Base-by-base conservation (phyloP, 2,888 invertebrate genomes). In the Cybosia mesomella region DNA sequence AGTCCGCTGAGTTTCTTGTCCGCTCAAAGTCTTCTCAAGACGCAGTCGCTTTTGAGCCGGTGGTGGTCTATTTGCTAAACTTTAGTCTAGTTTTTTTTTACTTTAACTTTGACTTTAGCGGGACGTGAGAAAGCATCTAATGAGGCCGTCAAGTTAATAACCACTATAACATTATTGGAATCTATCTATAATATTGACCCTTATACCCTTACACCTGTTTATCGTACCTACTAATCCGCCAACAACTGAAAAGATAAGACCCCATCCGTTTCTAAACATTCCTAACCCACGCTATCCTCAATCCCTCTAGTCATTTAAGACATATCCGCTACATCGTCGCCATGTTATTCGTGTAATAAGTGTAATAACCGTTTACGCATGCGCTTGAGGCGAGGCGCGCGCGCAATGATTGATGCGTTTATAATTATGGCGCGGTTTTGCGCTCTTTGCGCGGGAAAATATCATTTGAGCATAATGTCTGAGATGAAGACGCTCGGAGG, bases 371-470 rank as follows among this genome's bases (percentile, higher is more conserved):
- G 85, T 92, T 92, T 92, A 91, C 89, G 75, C 71, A 74, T 72
- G 68, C 84, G 83, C 81, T 73, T 74, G 77, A 76, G 88, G 85
- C 81, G 83, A 85, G 88, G 86, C 84, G 74, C 88, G 87, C 89
- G 83, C 85, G 87, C 88, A 88, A 81, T 91, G 94, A 94, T 94
- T 91, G 94, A 94, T 94, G 93, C 89, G 90, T 89, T 93, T 93
- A 93, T 94, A 94, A 94, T 94, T 94, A 93, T 88, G 86, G 86
- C 87, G 84, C 77, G 85, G 85, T 91, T 90, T 89, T 82, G 87
- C 89, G 88, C 87, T 82, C 78, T 82, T 85, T 87, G 87, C 85
- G 64, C 64, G 67, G 74, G 49, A 66, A 74, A 71, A 78, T 79
- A 74, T 72, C 68, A 69, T 70, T 55, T 66, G 71, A 59, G 67